Base-by-base conservation (phyloP, 2,797 vertebrate genomes). In the Merluccius polli region DNA sequence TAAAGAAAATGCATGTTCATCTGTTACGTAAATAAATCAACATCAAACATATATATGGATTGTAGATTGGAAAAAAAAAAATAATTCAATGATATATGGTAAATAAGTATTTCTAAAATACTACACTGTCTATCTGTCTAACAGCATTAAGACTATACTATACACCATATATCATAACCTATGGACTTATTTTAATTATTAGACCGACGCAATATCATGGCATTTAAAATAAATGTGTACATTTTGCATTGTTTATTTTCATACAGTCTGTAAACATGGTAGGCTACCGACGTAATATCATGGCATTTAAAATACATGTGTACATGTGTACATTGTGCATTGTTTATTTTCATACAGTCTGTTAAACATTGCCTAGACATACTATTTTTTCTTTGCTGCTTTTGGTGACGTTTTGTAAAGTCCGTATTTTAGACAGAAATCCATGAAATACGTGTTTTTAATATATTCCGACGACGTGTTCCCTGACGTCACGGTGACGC, bases 401-500 rank as follows among this genome's bases (percentile, higher is more conserved):
- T n/a, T n/a, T n/a, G n/a, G n/a, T n/a, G n/a, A n/a, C n/a, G n/a
- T n/a, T n/a, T n/a, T n/a, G n/a, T n/a, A 35, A 35, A 35, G 3
- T 59, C 48, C 48, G 48, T 59, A 59, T 59, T 59, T 35, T 59
- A n/a, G 21, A 59, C n/a, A 59, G 48, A 59, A 48, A 59, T 9
- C 8, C 48, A 8, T 3, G 8, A 35, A 35, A 24, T 7, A 59
- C 9, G 24, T n/a, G 21, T 48, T 21, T 18, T 48, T 18, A 18
- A 18, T 18, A 21, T 21, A 48, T 21, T 21, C 4, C 52, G 4
- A 27, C 11, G 59, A 11, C 48, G 36, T 48, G 10, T 79, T 59
- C 71, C 36, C 1, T 18, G 18, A 75, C 74, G 79, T 87, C 70
- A 73, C 21, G 3, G 15, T 3, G 0, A 68, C 76, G n/a, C n/a